Base-by-base conservation (phyloP, 2,888 invertebrate genomes). In the Hemistola chrysoprasaria region DNA sequence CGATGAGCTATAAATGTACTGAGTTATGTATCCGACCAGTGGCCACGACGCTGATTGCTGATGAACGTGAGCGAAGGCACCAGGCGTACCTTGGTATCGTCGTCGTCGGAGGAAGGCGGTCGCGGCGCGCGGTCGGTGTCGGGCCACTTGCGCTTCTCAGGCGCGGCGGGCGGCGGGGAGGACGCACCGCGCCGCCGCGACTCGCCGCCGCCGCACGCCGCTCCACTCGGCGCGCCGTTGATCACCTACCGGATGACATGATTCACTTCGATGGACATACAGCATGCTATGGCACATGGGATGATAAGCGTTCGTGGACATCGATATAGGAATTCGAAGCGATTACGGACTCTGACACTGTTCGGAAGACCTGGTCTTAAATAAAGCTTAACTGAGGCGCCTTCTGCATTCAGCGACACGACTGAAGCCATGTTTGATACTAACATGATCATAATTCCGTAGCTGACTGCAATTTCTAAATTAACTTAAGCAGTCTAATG, bases 71-170 rank as follows among this genome's bases (percentile, higher is more conserved):
- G 28, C 8, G 27, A 22, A 8, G 10, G 9, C 1, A 25, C n/a
- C 8, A n/a, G 22, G 2, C 20, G 56, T 71, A 85, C 86, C 86
- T 86, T 87, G 44, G 82, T 82, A 47, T 80, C 78, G 46, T 84
- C 83, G 47, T 83, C 86, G 55, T 82, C 83, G 9, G 72, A 71
- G 35, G 76, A 75, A 22, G 79, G 74, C 20, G 80, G 65, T 6
- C 73, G 47, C 34, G 72, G 58, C 22, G 77, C 61, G 36, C 59
- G 55, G 40, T 67, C 70, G 50, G 65, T 72, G 54, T 79, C 81
- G 21, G 81, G 93, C 95, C 81, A 95, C 94, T 64, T 95, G 90
- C 84, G 95, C 94, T 84, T 94, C 93, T 42, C 94, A 90, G 59
- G 92, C 77, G 71, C 91, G 78, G 55, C 83, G 89, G 86, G 67